Evolutionary conservation across 2,113 vertebrate genomes (phyloP).

Genomic region (Machaerirhynchus nigripectus): DNA sequence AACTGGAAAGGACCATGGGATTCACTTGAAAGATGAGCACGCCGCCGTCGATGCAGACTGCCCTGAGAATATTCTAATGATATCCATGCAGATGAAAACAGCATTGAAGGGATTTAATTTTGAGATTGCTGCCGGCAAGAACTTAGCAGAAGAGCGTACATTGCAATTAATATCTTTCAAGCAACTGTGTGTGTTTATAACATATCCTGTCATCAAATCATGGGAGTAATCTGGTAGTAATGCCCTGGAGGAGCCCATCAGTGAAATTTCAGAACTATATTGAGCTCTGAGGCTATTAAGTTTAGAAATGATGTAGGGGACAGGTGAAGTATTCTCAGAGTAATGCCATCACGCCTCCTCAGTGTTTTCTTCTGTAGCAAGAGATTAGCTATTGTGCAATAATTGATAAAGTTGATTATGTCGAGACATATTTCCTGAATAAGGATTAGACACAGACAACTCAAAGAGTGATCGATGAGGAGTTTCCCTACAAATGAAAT

Average conservation of each 20-base stretch:
- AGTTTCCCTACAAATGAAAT: neutral
- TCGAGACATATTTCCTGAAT: neutral
- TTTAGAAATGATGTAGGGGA: neutral
- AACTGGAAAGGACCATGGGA: neutral
- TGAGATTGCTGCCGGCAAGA: neutral
- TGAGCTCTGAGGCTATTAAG: neutral
- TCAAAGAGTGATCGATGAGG: neutral
- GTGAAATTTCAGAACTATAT: neutral
- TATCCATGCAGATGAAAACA: neutral
- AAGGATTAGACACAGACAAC: neutral
- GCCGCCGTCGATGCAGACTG: accelerated
- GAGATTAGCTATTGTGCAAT: neutral
- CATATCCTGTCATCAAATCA: neutral
- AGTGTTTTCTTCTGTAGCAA: neutral
- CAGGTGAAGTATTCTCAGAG: neutral
- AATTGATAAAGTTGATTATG: neutral
- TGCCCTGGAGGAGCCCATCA: neutral
- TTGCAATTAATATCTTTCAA: neutral
- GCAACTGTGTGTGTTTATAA: neutral
- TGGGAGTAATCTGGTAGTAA: neutral
- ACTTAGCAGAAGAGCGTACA: neutral
- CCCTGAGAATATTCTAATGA: neutral
- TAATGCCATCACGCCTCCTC: neutral
- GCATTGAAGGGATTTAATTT: neutral
- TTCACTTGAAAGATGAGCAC: neutral